Evolutionary conservation across 2,113 vertebrate genomes (phyloP).

Genomic region (Crotalus helleri): DNA sequence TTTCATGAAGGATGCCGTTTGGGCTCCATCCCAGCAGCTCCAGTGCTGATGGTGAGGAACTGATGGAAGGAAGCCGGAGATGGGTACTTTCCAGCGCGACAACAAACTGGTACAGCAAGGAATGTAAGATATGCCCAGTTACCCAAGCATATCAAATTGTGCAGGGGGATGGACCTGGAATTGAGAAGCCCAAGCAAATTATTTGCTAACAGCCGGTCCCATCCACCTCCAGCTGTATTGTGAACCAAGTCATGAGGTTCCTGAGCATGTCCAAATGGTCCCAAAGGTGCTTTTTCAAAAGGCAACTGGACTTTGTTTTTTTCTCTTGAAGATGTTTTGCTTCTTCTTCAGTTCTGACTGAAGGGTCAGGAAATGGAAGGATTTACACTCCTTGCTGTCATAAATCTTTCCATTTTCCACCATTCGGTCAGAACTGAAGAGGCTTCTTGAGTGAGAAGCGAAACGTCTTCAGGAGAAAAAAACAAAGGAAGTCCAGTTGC

Average conservation of each 20-base stretch:
- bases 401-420: not conserved
- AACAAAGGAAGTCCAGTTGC: not conserved
- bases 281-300: not conserved
- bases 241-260: not conserved
- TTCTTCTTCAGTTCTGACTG: not conserved
- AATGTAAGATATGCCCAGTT: not conserved
- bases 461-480: not conserved
- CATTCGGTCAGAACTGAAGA: not conserved
- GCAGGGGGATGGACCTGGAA: not conserved
- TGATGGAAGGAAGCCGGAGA: not conserved
- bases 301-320: not conserved
- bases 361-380: not conserved
- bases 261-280: not conserved
- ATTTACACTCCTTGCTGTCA: not conserved
- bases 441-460: not conserved
- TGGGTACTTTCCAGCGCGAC: not conserved
- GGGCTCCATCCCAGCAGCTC: slow-evolving; percentile 44
- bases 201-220: no score
- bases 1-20: slow-evolving; percentile 51
- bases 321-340: not conserved
- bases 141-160: not conserved
- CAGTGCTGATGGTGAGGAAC: not conserved
- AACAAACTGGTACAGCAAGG: not conserved
- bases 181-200: not conserved
- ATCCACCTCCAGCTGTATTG: not conserved